Conservation (phyloP, 2,888 invertebrate genomes). For the Caenorhabditis zanzibari region DNA sequence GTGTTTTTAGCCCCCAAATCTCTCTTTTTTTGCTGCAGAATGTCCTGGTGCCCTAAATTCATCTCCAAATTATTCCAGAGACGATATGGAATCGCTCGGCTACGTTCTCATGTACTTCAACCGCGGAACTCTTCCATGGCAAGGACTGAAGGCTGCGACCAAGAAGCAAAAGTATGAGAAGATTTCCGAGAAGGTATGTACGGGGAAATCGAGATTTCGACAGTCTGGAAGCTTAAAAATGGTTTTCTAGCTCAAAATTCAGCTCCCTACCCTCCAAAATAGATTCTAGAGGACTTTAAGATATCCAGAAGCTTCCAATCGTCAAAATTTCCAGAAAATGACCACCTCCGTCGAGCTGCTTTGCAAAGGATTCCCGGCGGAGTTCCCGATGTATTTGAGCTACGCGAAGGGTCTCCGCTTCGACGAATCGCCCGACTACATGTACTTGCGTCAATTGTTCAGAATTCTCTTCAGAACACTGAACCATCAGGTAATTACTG, state of each 20-base stretch:
- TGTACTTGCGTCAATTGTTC: slow-evolving; percentile 98
- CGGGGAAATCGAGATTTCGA: too few species aligned
- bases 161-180: slow-evolving; percentile 99
- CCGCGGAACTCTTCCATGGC: slow-evolving; percentile 94
- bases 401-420: slow-evolving; percentile 98
- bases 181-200: slow-evolving; percentile 92
- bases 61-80: slow-evolving; percentile 53
- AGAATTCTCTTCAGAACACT: slow-evolving; percentile 99
- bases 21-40: too few species aligned
- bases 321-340: slow-evolving; percentile 88
- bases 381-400: slow-evolving; percentile 99
- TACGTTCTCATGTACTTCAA: slow-evolving; percentile 99
- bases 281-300: too few species aligned
- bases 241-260: too few species aligned
- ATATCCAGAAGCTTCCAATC: too few species aligned
- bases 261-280: too few species aligned
- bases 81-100: slow-evolving; percentile 75
- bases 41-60: too few species aligned
- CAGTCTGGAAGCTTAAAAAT: too few species aligned
- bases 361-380: slow-evolving; percentile 98
- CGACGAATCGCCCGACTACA: slow-evolving; percentile 99
- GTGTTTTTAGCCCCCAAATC: too few species aligned
- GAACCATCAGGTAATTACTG: slow-evolving; percentile 93
- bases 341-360: slow-evolving; percentile 97
- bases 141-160: slow-evolving; percentile 95